These are phyloP conservation scores for Leptopilina drosophilae DNA, from an alignment of 2,888 invertebrate genomes.

Conservation along the genomic window DNA sequence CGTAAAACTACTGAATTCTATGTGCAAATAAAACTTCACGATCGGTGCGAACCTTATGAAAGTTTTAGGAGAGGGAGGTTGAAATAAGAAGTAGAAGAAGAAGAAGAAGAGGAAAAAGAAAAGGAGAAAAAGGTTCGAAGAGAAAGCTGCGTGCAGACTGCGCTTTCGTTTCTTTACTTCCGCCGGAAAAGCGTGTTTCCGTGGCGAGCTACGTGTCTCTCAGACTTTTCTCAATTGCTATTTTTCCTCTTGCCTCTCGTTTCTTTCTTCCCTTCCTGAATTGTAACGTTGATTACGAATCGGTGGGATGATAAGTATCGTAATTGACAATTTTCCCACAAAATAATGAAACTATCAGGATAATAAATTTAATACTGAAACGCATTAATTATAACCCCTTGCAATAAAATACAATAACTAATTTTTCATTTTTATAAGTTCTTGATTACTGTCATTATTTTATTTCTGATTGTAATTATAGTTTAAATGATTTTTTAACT, in stretches of 20 bases:
- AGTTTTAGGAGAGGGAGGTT: conserved; percentile 65
- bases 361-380: not conserved
- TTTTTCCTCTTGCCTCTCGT: not conserved
- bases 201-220: conserved; percentile 30
- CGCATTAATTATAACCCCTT: not conserved
- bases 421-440: too few relatives aligned
- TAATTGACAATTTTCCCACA: not conserved
- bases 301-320: not conserved
- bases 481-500: too few relatives aligned
- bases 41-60: conserved; percentile 70
- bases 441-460: too few relatives aligned
- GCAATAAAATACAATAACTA: too few relatives aligned
- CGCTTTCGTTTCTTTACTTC: conserved; percentile 24
- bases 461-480: too few relatives aligned
- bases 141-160: conserved; percentile 32
- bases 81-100: not conserved
- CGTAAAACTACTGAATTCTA: conserved; percentile 71
- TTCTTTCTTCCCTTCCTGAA: conserved; percentile 17
- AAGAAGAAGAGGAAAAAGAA: not conserved
- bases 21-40: conserved; percentile 66
- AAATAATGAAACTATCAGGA: not conserved
- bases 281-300: conserved; percentile 6
- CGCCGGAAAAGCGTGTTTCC: conserved; percentile 40
- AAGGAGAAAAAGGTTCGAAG: not conserved
- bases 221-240: conserved; percentile 14